These are phyloP conservation scores for Malurus cyaneus DNA, from an alignment of 2,113 vertebrate genomes.

Conservation along the genomic window DNA sequence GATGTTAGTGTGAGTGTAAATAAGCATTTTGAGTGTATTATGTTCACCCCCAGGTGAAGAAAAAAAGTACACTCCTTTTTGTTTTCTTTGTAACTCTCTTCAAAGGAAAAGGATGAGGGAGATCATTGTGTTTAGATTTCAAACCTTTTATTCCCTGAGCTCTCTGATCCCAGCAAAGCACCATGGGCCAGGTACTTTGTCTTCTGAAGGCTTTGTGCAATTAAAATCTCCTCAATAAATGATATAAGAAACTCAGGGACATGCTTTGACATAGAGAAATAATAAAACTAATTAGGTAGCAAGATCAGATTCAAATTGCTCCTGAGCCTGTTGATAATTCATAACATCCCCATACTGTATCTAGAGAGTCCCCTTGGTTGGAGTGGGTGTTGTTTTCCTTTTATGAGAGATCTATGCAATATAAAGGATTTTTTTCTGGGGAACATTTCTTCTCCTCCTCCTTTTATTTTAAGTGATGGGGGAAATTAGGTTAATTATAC, in stretches of 20 bases:
- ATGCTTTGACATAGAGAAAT: slow-evolving; percentile 18
- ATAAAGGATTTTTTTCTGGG: slow-evolving; percentile 10
- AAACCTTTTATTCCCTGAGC: not conserved
- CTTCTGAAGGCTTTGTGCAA: slow-evolving; percentile 6
- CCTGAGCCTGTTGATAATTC: slow-evolving; percentile 22
- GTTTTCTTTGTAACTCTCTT: not conserved
- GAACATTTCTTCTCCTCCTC: not conserved
- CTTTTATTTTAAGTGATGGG: slow-evolving; percentile 13
- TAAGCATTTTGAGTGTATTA: slow-evolving; percentile 26
- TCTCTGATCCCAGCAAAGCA: not conserved
- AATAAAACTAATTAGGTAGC: slow-evolving; percentile 47
- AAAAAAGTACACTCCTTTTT: not conserved
- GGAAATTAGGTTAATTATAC: slow-evolving; percentile 60
- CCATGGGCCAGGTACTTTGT: not conserved
- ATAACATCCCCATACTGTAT: not conserved
- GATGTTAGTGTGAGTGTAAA: slow-evolving; percentile 36
- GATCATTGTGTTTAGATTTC: not conserved
- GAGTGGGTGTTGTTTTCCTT: slow-evolving; percentile 30
- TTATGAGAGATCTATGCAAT: not conserved
- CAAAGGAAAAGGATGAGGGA: not conserved
- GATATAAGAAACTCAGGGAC: slow-evolving; percentile 3
- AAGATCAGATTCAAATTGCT: slow-evolving; percentile 29
- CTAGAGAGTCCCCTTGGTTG: not conserved
- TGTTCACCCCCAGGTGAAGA: not conserved
- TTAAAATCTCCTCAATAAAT: not conserved